Base-by-base conservation (phyloP, 2,113 vertebrate genomes). In the Rhinoptilus africanus region DNA sequence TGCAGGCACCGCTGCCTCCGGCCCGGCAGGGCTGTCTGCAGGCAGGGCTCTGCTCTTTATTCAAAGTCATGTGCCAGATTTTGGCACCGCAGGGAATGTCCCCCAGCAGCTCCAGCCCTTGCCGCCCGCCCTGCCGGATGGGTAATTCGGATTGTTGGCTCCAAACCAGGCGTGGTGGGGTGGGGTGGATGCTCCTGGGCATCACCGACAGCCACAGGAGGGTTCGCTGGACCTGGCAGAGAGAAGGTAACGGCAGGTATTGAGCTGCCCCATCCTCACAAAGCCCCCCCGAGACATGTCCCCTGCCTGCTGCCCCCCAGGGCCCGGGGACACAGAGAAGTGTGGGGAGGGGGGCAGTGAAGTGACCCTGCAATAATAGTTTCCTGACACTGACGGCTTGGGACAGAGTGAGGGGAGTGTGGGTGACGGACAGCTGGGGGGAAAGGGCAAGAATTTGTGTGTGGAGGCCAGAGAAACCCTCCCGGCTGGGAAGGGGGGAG, bases 131-230 rank as follows among this genome's bases (percentile, higher is more conserved):
- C 67, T n/a, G 39, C n/a, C 9, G 3, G 3, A 18, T 2, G 45
- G 26, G 3, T 6, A 10, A 30, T 17, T 37, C 63, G 23, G 41
- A 35, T 20, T 34, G 0, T 3, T 12, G 22, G 66, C 71, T 82
- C 12, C 3, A 39, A 69, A 28, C 4, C 48, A 54, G 24, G 20
- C 0, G 0, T 6, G 19, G 48, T 10, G 23, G 2, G 8, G 6
- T 9, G 63, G 28, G 8, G 19, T 53, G 80, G 80, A 11, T 81
- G 79, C 35, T 77, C 34, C 59, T 62, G 48, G 28, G 45, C 54
- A 63, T 22, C 83, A 37, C 57, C 90, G 54, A 6, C 21, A 80
- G 63, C 68, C 53, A 0, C 2, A 7, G 67, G 14, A 60, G 63
- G 9, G 32, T 22, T 57, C 1, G 0, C 34, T 59, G 84, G n/a